A percentile compares a stretch with the other conserved stretches of the same genome.
phyloP scores from a whole-genome alignment of 2,113 vertebrate species.

The Scomber japonicus region DNA sequence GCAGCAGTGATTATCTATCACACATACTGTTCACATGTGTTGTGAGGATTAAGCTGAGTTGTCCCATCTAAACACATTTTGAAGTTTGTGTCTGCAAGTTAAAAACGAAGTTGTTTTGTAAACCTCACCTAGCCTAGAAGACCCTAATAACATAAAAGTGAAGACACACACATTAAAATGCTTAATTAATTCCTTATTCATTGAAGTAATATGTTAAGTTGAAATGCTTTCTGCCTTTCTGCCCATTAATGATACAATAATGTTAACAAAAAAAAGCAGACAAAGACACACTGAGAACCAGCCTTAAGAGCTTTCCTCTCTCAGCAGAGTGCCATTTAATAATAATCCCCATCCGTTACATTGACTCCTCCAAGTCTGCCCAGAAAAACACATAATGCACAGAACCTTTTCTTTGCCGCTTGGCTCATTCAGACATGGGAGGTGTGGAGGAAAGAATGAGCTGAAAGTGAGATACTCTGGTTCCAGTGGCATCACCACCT shows the following conservation, averaged over 20 bases:
- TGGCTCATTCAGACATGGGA: constrained; percentile 1
- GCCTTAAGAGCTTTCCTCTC: constrained; percentile 67
- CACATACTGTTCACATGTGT: constrained; percentile 57
- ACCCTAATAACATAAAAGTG: constrained; percentile 1
- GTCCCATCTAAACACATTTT: constrained; percentile 35
- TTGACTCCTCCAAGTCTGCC: constrained; percentile 68
- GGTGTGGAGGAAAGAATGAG: constrained; percentile 39
- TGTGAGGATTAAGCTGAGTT: constrained; percentile 34
- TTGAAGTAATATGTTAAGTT: not conserved
- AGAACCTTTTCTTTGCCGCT: constrained; percentile 36
- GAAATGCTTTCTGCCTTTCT: not conserved
- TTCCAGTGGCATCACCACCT: constrained; percentile 45
- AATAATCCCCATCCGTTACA: constrained; percentile 63
- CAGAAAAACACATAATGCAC: constrained; percentile 65
- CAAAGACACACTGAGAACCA: constrained; percentile 46
- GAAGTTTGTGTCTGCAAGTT: constrained; percentile 24
- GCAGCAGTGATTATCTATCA: constrained; percentile 54
- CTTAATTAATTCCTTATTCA: not conserved
- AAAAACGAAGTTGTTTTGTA: constrained; percentile 27
- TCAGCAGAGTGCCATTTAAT: constrained; percentile 50
- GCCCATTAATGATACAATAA: constrained; percentile 37
- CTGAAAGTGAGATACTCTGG: constrained; percentile 57
- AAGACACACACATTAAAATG: not conserved
- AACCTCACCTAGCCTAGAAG: not conserved
- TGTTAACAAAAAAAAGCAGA: constrained; percentile 36